Conservation (phyloP, 2,888 invertebrate species). For the Eledone cirrhosa region DNA sequence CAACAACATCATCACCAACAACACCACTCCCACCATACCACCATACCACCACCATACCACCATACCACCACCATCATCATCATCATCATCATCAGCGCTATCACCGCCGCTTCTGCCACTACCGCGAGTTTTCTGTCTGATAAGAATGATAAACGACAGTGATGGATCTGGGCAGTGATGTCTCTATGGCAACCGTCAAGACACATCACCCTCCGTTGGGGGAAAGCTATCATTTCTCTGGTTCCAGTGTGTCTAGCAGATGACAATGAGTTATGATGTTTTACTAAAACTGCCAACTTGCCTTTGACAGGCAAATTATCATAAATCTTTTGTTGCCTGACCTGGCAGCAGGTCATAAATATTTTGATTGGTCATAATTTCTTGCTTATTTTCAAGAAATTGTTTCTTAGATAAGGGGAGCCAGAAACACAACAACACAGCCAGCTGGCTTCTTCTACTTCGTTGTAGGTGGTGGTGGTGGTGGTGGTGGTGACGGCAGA, state of each 20-base stretch:
- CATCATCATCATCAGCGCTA: not conserved
- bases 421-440: not conserved
- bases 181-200: constrained; percentile 57
- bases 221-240: constrained; percentile 54
- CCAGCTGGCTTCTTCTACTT: constrained; percentile 17
- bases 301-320: constrained; percentile 58
- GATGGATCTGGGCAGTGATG: constrained; percentile 54
- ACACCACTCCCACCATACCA: no score
- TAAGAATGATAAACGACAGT: constrained; percentile 53
- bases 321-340: constrained; percentile 51
- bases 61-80: not conserved
- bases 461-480: not conserved
- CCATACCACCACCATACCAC: no score
- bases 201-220: constrained; percentile 52
- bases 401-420: constrained; percentile 21
- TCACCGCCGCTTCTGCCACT: not conserved
- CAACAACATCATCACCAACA: no score
- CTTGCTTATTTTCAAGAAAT: constrained; percentile 37
- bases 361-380: constrained; percentile 43
- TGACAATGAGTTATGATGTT: constrained; percentile 57
- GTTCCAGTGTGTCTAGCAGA: constrained; percentile 48
- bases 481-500: no score
- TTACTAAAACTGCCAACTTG: constrained; percentile 49
- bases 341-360: constrained; percentile 41
- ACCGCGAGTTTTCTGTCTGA: constrained; percentile 31